Evolutionary conservation across 2,888 invertebrate species (phyloP), one percentile per base, ranked within the genome.

Genomic region (Masnerella sp.): DNA sequence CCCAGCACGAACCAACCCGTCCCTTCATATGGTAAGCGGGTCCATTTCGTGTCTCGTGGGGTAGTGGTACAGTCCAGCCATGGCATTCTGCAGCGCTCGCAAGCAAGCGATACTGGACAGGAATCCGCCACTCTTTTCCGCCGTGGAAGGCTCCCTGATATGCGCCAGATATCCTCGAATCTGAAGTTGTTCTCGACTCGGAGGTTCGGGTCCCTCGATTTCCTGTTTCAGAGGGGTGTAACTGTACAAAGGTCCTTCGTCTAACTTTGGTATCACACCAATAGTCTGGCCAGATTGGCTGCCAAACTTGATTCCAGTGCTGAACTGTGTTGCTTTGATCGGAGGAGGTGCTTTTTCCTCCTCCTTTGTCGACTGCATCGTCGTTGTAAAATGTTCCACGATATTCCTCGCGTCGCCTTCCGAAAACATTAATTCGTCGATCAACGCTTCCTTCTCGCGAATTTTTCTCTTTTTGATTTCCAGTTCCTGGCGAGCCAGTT

Each of bases 361-460:
- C 75, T 92, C 91, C 79, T 92, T 92, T 52, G 90, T 90, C 77
- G 93, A 92, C 79, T 93, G 92, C 12, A 90, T 90, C 74, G 90
- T 91, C 58, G 92, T 91, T 0, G 93, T 93, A 87, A 96, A 96
- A 8, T 93, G 93, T 75, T 92, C 93, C 0, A 98, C 89, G 80
- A 98, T 97, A 78, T 93, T 94, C 78, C 94, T 93, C 0, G 98
- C 98, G 85, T 97, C 94, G 7, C 93, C 93, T 78, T 95, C 95
- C 0, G 97, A 96, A 85, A 95, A 95, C 94, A 97, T 97, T 30
- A 99, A 89, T 85, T 98, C 97, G 88, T 98, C 97, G 68, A 99
- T 97, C 3, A 99, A 88, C 0, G 96, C 96, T 85, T 98, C 96
- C 80, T 96, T 96, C 77, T 95, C 94, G 30, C 94, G 91, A 14